Evolutionary conservation across 2,888 invertebrate genomes (phyloP).

Genomic region (Lycaena phlaeas): DNA sequence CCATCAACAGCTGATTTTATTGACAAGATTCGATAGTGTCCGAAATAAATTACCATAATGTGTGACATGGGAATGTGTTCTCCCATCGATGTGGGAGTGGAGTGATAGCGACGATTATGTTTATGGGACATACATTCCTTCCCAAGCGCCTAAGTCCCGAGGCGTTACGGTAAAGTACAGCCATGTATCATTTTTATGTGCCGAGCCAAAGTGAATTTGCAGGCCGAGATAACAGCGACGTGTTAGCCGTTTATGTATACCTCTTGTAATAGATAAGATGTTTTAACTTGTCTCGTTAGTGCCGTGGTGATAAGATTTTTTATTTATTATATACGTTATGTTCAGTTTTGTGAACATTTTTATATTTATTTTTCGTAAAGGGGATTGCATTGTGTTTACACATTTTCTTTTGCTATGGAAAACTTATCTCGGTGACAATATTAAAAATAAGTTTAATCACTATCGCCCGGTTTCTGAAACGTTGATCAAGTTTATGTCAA

Average conservation of each 20-base stretch:
- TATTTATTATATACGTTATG: too few species aligned
- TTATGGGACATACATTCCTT: constrained; percentile 30
- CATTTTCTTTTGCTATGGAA: too few species aligned
- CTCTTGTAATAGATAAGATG: not conserved
- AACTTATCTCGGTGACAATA: too few species aligned
- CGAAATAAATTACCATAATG: not conserved
- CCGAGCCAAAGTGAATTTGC: constrained; percentile 62
- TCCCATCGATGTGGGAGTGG: constrained; percentile 22
- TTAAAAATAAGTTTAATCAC: too few species aligned
- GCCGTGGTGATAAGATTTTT: too few species aligned
- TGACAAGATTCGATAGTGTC: not conserved
- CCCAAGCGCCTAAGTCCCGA: constrained; percentile 40
- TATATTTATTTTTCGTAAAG: too few species aligned
- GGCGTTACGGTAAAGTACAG: constrained; percentile 53
- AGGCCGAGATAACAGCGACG: constrained; percentile 58
- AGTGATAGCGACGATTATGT: constrained; percentile 29
- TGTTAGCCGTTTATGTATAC: constrained; percentile 48
- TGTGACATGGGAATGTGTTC: not conserved
- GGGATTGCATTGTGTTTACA: too few species aligned
- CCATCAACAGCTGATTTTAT: too few species aligned
- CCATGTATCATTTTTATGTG: constrained; percentile 8
- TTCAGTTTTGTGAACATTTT: too few species aligned
- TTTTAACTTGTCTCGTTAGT: not conserved
- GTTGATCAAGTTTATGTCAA: too few species aligned
- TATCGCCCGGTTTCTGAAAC: too few species aligned